Evolutionary conservation across 2,113 vertebrate genomes (phyloP).

Genomic region (Larimichthys crocea): DNA sequence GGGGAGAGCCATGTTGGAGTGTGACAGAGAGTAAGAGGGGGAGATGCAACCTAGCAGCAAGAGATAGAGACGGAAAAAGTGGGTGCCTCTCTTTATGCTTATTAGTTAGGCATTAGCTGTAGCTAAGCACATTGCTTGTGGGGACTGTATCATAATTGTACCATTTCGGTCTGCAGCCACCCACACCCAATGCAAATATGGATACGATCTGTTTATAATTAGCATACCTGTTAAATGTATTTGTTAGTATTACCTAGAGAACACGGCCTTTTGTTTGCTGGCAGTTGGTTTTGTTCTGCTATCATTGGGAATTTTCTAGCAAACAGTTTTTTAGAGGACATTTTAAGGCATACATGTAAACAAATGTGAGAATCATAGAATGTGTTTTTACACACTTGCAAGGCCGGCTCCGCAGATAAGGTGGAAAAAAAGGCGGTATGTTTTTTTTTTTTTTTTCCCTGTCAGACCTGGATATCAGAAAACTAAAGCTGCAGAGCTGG

Average conservation of each 20-base stretch:
- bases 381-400: constrained; percentile 1
- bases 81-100: constrained; percentile 64
- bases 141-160: constrained; percentile 68
- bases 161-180: constrained; percentile 66
- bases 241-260: constrained; percentile 66
- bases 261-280: constrained; percentile 58
- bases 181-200: constrained; percentile 74
- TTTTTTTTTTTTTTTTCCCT: background rate
- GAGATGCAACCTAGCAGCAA: constrained; percentile 39
- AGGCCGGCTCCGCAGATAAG: constrained; percentile 31
- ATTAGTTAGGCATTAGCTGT: constrained; percentile 72
- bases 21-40: constrained; percentile 43
- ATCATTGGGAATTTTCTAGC: constrained; percentile 30
- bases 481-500: constrained; percentile 34
- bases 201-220: constrained; percentile 73
- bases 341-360: constrained; percentile 50
- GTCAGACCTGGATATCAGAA: constrained; percentile 37
- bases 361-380: constrained; percentile 38
- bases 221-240: constrained; percentile 76
- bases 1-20: constrained; percentile 57
- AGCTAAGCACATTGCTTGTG: constrained; percentile 68
- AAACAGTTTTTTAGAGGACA: constrained; percentile 42
- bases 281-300: constrained; percentile 53
- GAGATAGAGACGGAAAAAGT: constrained; percentile 50
- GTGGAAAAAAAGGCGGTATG: constrained; percentile 7